phyloP scores from a whole-genome alignment of 2,113 vertebrate genomes.

The Phylloscopus trochiloides region DNA sequence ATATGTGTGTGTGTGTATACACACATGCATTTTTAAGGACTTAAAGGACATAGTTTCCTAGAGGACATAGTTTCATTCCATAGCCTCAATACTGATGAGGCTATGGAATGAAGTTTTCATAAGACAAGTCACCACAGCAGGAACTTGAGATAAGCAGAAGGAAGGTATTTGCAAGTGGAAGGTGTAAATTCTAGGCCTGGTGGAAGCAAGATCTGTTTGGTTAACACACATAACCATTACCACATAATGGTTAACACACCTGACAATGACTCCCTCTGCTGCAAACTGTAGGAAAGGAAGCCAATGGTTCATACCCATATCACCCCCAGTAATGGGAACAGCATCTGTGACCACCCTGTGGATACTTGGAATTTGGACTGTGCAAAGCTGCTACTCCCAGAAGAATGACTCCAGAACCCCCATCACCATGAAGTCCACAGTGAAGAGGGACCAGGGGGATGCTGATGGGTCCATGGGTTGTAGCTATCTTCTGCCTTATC shows the following conservation, averaged over 20 bases:
- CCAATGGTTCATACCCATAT: neutral
- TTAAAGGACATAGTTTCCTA: neutral
- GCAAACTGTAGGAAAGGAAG: neutral
- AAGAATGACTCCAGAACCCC: fast-evolving
- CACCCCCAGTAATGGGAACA: neutral
- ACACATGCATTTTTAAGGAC: neutral
- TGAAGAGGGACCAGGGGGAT: neutral
- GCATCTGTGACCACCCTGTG: fast-evolving
- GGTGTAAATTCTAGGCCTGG: neutral
- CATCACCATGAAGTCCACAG: too few species aligned
- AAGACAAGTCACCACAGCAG: fast-evolving
- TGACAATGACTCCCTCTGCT: neutral
- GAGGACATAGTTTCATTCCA: too few species aligned
- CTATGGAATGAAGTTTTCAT: neutral
- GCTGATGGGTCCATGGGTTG: neutral
- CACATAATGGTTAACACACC: neutral
- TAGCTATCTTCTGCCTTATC: neutral
- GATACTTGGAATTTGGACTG: neutral
- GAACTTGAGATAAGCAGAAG: neutral
- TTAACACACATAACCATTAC: neutral
- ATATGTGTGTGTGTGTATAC: neutral
- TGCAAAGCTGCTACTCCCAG: fast-evolving
- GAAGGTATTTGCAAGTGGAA: neutral
- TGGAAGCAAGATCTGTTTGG: neutral
- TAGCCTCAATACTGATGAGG: neutral